A percentile compares a stretch with the other conserved stretches of the same genome.
phyloP scores from a whole-genome alignment of 2,797 vertebrate genomes.

The Syndactyla subalaris region DNA sequence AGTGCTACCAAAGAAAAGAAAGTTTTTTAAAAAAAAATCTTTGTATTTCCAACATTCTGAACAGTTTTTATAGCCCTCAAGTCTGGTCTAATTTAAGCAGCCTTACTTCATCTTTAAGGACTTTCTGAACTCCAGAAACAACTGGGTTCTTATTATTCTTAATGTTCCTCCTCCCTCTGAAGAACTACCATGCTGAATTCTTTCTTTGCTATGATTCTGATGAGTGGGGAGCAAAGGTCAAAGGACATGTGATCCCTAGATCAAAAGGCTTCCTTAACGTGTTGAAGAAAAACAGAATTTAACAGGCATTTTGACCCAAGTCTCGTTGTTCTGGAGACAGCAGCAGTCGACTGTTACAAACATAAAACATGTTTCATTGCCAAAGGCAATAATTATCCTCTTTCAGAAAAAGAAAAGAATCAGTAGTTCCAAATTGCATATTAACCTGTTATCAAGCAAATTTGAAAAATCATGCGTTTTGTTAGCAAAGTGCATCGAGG shows the following conservation, averaged over 20 bases:
- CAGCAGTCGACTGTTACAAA: neutral
- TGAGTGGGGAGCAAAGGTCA: neutral
- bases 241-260: neutral
- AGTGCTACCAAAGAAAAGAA: neutral
- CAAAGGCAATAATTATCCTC: neutral
- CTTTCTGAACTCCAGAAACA: neutral
- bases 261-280: neutral
- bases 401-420: neutral
- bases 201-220: neutral
- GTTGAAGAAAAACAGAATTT: neutral
- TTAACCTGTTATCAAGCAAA: neutral
- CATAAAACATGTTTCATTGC: neutral
- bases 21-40: neutral
- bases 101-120: neutral
- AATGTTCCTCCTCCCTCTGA: neutral
- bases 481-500: accelerated
- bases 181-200: neutral
- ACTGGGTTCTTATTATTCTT: neutral
- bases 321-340: neutral
- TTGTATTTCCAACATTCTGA: neutral
- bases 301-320: neutral
- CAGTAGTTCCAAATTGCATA: neutral
- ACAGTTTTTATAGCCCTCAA: neutral
- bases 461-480: neutral
- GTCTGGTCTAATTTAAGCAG: neutral